Base-by-base conservation (phyloP, 2,888 invertebrate species). In the Napeogenes sylphis region DNA sequence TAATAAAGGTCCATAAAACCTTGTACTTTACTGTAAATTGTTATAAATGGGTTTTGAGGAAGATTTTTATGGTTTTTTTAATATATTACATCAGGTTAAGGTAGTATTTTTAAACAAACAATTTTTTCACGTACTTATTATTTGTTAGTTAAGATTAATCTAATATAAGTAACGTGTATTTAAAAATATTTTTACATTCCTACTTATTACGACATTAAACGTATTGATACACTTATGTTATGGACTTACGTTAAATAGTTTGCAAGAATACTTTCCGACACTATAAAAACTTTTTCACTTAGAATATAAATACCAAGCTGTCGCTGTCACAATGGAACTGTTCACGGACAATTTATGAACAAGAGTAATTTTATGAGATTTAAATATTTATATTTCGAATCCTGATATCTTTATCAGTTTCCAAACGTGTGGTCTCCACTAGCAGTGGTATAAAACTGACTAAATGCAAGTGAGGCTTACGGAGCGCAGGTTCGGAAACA, bases 401-500 rank as follows among this genome's bases (percentile, higher is more conserved):
- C 10, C 32, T n/a, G n/a, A 5, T 57, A 32, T 21, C 21, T 21
- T 21, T 42, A 47, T 55, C 35, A 6, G 14, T 4, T 14, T 2
- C 45, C 63, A 55, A 55, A 66, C 64, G 59, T 60, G 62, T 46
- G 57, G 12, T 21, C 59, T 10, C 30, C 46, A 8, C 45, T 32
- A 47, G 21, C 8, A 42, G 38, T 35, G 47, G 57, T 35, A 51
- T 45, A 55, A 53, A 59, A 66, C 66, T 64, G 64, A 33, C 59
- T 42, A 33, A 45, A 55, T 66, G 63, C 66, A 58, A 42, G 42
- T 42, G 66, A 14, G 61, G 35, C 56, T 59, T 30, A 46, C 35
- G 54, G 55, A 57, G 64, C 66, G 64, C 66, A 66, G 66, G 62
- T 64, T 64, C 55, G 1, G 30, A 45, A 51, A 51, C 10, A 8